Evolutionary conservation across 1,140 invertebrate genomes (phyloP), one percentile per base, ranked within the genome.

Genomic region (Pachypeltis micranthus): DNA sequence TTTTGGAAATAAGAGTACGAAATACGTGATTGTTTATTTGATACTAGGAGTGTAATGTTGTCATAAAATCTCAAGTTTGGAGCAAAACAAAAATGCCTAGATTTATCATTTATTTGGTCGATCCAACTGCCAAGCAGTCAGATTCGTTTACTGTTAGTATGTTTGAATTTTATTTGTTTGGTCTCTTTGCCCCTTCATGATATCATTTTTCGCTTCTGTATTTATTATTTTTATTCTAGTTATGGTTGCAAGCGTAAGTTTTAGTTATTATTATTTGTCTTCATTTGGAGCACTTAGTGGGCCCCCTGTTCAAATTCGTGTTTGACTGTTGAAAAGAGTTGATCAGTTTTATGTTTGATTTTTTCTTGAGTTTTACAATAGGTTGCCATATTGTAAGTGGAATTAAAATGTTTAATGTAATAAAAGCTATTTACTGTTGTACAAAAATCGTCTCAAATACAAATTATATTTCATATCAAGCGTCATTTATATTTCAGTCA

Each of bases 351-450:
- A 16, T 51, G 47, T 21, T 21, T 51, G 12, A 16, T 7, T 51
- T 51, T 39, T 39, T 39, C n/a, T 39, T 10, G n/a, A n/a, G 34
- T 10, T 21, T 51, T 70, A 56, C 28, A 54, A 58, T 62, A 58
- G 63, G 61, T 28, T 51, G 4, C 47, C 4, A 51, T 21, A 21
- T 4, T 21, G 16, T 51, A 16, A 16, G 47, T 51, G 21, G 47
- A 21, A 51, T 51, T 7, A 51, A 51, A 10, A n/a, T 51, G 47
- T 51, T 7, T 51, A 51, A 14, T 21, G 47, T 51, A 51, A 39
- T 39, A 16, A 51, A 51, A 10, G 47, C 23, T 51, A 51, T 51
- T 51, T 51, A 51, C 47, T 51, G 47, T 10, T 51, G 47, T 51
- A 51, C 47, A 51, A 51, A 51, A 51, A 51, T 14, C 47, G 23